Conservation (phyloP, 1,140 invertebrate species). For the Penaeus chinensis region DNA sequence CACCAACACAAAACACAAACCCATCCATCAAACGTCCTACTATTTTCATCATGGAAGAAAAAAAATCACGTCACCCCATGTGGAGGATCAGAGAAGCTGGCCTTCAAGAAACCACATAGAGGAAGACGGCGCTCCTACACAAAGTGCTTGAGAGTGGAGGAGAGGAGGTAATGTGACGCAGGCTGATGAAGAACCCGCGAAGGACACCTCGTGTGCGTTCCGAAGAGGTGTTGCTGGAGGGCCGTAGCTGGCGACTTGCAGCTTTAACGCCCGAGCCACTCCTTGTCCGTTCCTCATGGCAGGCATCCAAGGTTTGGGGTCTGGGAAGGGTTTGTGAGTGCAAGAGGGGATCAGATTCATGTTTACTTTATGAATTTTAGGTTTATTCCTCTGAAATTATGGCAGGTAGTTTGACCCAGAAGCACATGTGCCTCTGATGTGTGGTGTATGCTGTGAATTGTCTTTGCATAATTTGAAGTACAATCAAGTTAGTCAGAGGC, state of each 20-base stretch:
- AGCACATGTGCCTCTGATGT: too few relatives aligned
- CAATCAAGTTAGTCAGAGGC: too few relatives aligned
- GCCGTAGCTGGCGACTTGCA: constrained; percentile 22
- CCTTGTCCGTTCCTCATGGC: constrained; percentile 15
- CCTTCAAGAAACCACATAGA: constrained; percentile 3
- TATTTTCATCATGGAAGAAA: too few relatives aligned
- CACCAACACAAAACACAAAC: background rate
- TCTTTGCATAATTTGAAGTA: too few relatives aligned
- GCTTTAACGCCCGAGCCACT: constrained; percentile 19
- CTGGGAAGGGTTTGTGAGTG: constrained; percentile 14
- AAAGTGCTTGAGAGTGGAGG: too few relatives aligned
- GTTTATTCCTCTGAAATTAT: too few relatives aligned
- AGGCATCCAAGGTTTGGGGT: constrained; percentile 37
- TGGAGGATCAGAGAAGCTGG: constrained; percentile 17
- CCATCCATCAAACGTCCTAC: too few relatives aligned
- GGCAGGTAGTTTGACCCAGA: too few relatives aligned
- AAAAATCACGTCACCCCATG: too few relatives aligned
- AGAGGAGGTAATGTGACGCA: too few relatives aligned
- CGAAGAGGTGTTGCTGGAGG: constrained; percentile 10
- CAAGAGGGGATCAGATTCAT: background rate
- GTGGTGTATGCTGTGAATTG: too few relatives aligned
- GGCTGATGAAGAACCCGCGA: background rate
- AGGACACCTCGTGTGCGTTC: background rate
- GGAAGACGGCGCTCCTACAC: background rate
- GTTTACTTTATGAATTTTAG: too few relatives aligned